Evolutionary conservation across 1,140 invertebrate species (phyloP).

Genomic region (Drosophila novamexicana): DNA sequence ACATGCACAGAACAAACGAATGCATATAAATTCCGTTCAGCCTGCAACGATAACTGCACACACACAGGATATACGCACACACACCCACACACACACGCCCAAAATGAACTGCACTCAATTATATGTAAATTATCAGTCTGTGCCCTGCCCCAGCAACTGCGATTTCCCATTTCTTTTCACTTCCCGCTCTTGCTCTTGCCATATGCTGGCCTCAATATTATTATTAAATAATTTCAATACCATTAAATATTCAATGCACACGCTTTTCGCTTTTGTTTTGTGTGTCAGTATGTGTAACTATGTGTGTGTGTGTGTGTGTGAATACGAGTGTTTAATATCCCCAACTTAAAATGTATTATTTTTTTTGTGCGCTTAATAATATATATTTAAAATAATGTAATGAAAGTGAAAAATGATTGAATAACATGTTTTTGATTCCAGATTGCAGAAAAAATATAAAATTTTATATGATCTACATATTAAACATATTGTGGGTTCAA

Average conservation of each 20-base stretch:
- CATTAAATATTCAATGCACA: slow-evolving; percentile 46
- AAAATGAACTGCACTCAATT: slow-evolving; percentile 43
- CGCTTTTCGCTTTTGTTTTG: not conserved
- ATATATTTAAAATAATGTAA: not conserved
- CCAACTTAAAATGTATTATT: not conserved
- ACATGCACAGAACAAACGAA: slow-evolving; percentile 44
- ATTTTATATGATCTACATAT: too few relatives aligned
- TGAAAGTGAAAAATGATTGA: not conserved
- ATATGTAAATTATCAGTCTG: slow-evolving; percentile 61
- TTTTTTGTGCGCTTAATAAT: not conserved
- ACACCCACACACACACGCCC: slow-evolving; percentile 3
- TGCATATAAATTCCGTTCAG: slow-evolving; percentile 50
- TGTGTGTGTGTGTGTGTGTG: not conserved
- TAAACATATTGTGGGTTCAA: too few relatives aligned
- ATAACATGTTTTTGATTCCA: not conserved
- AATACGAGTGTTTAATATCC: slow-evolving; percentile 25
- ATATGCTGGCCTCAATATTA: slow-evolving; percentile 43
- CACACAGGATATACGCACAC: slow-evolving; percentile 12
- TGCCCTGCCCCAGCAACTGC: slow-evolving; percentile 26
- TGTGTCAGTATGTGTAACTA: too few relatives aligned
- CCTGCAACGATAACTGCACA: slow-evolving; percentile 32
- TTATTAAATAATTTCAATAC: slow-evolving; percentile 48
- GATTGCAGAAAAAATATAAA: too few relatives aligned
- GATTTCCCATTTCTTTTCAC: slow-evolving; percentile 48
- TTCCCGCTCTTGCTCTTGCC: slow-evolving; percentile 12